phyloP scores from a whole-genome alignment of 2,797 vertebrate species.

The Sebastes nivosus region DNA sequence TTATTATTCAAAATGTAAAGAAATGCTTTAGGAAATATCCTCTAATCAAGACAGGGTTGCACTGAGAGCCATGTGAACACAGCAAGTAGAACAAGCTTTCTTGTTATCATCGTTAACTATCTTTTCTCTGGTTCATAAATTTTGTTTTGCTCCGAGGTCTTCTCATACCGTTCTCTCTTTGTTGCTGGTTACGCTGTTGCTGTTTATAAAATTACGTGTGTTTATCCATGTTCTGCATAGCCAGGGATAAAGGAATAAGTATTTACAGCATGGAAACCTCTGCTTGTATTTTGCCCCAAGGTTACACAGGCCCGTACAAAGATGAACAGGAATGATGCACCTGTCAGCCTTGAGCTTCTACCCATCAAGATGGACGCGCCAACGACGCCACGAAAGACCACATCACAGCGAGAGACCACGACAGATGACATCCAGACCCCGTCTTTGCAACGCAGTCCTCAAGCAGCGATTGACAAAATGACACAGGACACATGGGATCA shows the following conservation, averaged over 20 bases:
- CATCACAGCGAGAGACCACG: conserved; percentile 22
- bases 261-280: conserved; percentile 73
- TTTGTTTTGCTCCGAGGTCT: background rate
- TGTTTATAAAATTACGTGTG: conserved; percentile 61
- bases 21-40: background rate
- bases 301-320: conserved; percentile 64
- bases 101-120: background rate
- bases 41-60: background rate
- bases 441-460: conserved; percentile 31
- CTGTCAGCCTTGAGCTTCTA: conserved; percentile 62
- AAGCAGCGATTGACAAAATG: conserved; percentile 42
- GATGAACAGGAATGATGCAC: conserved; percentile 68
- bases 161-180: conserved; percentile 22
- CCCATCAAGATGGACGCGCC: conserved; percentile 4
- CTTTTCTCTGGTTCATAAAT: conserved; percentile 3
- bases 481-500: conserved; percentile 52
- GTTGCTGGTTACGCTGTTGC: conserved; percentile 54
- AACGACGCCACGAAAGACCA: conserved; percentile 38
- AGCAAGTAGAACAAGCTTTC: background rate
- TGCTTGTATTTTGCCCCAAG: conserved; percentile 75
- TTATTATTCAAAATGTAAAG: background rate
- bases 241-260: conserved; percentile 61
- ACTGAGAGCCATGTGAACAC: background rate
- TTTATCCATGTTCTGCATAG: conserved; percentile 55
- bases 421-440: conserved; percentile 45